Evolutionary conservation across 2,888 invertebrate species (phyloP).

Genomic region (Tetragonisca angustula): DNA sequence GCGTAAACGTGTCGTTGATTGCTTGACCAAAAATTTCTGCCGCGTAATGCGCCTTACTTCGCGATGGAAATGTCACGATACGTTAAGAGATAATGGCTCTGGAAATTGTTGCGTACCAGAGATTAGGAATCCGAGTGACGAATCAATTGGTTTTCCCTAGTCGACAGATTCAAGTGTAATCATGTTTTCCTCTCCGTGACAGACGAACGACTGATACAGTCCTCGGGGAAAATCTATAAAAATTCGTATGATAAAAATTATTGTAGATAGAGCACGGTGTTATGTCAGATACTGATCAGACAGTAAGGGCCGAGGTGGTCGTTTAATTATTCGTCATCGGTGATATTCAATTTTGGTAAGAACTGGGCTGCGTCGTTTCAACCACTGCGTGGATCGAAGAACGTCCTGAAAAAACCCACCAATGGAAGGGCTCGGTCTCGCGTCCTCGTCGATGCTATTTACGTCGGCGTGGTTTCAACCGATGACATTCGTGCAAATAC

Average conservation of each 20-base stretch:
- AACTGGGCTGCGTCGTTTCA: constrained; percentile 25
- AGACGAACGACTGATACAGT: too few relatives aligned
- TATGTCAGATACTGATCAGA: background rate
- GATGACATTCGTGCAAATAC: constrained; percentile 34
- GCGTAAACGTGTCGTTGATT: background rate
- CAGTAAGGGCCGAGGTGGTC: background rate
- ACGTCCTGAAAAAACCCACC: constrained; percentile 42
- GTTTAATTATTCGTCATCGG: background rate
- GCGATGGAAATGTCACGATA: too few relatives aligned
- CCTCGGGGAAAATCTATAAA: too few relatives aligned
- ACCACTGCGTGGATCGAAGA: constrained; percentile 50
- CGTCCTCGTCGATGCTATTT: constrained; percentile 38
- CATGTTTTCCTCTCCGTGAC: too few relatives aligned
- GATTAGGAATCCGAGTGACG: background rate
- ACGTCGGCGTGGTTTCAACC: constrained; percentile 27
- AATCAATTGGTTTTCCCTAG: background rate
- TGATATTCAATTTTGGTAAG: background rate
- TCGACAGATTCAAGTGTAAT: too few relatives aligned
- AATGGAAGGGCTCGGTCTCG: constrained; percentile 36
- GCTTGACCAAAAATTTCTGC: too few relatives aligned
- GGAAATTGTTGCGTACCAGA: background rate
- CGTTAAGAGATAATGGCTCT: too few relatives aligned
- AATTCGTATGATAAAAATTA: too few relatives aligned
- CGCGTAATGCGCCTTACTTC: too few relatives aligned
- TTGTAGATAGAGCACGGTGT: background rate